Evolutionary conservation across 2,888 invertebrate genomes (phyloP).

Genomic region (Carpatolechia fugitivella): DNA sequence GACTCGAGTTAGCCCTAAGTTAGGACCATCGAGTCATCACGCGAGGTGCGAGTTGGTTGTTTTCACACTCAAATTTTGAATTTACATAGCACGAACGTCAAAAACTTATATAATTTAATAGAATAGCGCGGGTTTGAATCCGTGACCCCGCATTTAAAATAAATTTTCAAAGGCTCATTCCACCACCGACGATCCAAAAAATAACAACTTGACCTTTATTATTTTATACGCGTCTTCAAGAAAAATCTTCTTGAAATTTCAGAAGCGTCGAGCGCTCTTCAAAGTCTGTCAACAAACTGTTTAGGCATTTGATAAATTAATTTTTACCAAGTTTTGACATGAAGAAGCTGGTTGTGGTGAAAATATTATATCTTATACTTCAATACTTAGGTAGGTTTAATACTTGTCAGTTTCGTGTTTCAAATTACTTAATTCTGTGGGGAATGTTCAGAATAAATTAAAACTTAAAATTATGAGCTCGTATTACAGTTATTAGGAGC

Average conservation of each 20-base stretch:
- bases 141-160: too few species aligned
- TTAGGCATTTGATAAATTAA: not conserved
- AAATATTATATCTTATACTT: too few species aligned
- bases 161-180: too few species aligned
- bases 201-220: not conserved
- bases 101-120: too few species aligned
- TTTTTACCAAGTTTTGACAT: not conserved
- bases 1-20: too few species aligned
- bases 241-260: not conserved
- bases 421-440: not conserved
- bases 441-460: constrained; percentile 1
- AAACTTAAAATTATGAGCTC: not conserved
- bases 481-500: not conserved
- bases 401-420: not conserved
- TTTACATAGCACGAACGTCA: too few species aligned
- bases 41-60: too few species aligned
- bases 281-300: not conserved
- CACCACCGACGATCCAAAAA: too few species aligned
- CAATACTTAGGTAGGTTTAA: too few species aligned
- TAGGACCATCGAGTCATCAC: too few species aligned
- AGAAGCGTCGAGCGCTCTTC: not conserved
- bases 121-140: too few species aligned
- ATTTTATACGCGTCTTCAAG: not conserved
- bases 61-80: too few species aligned
- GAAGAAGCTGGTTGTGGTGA: not conserved